These are phyloP conservation scores for Erpornis zantholeuca DNA, from an alignment of 2,113 vertebrate genomes.

Conservation along the genomic window DNA sequence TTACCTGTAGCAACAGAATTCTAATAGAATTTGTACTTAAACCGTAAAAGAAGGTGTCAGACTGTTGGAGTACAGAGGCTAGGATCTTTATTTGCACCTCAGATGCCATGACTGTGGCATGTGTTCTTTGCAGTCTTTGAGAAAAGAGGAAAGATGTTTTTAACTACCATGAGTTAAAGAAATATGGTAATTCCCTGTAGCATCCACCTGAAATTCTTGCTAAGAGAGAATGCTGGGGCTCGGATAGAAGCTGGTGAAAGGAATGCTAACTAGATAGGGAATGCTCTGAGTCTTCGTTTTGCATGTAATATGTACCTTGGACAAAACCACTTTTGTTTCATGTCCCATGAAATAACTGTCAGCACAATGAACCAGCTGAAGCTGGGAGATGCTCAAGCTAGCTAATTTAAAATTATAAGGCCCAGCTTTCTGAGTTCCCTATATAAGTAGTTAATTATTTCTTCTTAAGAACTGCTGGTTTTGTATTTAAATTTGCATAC, in stretches of 20 bases:
- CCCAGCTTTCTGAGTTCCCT: background rate
- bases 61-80: background rate
- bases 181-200: background rate
- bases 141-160: background rate
- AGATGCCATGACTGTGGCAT: background rate
- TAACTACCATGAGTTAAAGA: background rate
- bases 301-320: background rate
- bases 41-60: background rate
- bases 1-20: background rate
- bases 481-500: conserved; percentile 7
- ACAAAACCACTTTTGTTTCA: background rate
- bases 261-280: background rate
- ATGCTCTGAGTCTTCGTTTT: background rate
- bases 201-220: background rate
- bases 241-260: background rate
- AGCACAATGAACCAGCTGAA: background rate
- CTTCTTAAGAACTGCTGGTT: background rate
- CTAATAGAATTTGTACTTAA: background rate
- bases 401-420: background rate
- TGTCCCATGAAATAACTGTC: background rate
- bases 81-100: background rate
- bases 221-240: background rate
- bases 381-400: background rate
- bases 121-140: background rate
- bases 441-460: background rate